Base-by-base conservation (phyloP, 2,797 vertebrate species). In the Cuniculus paca region DNA sequence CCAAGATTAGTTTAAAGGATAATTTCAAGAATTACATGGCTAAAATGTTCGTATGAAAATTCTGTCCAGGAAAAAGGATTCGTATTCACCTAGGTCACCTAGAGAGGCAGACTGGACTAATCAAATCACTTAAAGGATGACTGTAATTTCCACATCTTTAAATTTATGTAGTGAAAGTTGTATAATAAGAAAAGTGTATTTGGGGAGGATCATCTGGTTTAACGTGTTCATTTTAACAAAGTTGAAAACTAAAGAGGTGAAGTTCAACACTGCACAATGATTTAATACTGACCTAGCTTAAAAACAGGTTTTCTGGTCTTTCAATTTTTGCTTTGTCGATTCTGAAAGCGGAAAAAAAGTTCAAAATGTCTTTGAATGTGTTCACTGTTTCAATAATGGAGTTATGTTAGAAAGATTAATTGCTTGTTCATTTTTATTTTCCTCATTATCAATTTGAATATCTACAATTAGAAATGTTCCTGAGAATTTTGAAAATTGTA, bases 131-230 rank as follows among this genome's bases (percentile, higher is more conserved):
- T 78, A 42, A 45, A 77, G 50, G 42, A 48, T 96, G 77, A 86
- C 70, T 87, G 24, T 87, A 84, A 90, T 91, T 95, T 90, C 56
- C 34, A 91, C 81, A 93, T 95, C 39, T 93, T 95, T 91, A 54
- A 96, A 87, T 90, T 87, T 81, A 77, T 93, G 34, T 92, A 72
- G 60, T 77, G 34, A 58, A 93, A 89, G 50, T 88, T 91, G 2
- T 56, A 6, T 77, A 89, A 77, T 54, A 91, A 87, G n/a, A 78
- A 92, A 83, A 56, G 39, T 34, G 1, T 97, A 34, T 86, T 91
- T 91, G 50, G n/a, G 87, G 34, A 72, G 75, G 89, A 82, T 60
- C 68, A 58, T 8, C 56, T 60, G 68, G 24, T 52, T 6, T 90
- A 52, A 84, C 31, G 36, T 31, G 31, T 58, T 96, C 13, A 13